A percentile compares a stretch with the other conserved stretches of the same genome.
Evolutionary conservation across 1,140 invertebrate species (phyloP).

Genomic region (Muscidifurax raptorellus): DNA sequence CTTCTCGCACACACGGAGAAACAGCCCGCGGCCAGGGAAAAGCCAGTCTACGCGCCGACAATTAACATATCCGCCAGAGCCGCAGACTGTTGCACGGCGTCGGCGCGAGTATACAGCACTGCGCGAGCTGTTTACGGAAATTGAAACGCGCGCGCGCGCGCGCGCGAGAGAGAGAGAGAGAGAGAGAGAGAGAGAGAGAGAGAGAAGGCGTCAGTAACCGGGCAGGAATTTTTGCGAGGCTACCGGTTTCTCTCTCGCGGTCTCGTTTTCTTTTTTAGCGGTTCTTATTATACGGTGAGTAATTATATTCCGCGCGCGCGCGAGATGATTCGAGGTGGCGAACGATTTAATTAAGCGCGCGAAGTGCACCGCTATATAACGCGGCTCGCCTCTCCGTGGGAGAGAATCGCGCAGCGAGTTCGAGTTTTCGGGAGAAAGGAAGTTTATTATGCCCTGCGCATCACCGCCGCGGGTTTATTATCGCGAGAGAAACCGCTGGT

Average conservation of each 20-base stretch:
- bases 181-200: too few relatives aligned
- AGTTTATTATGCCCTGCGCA: not conserved
- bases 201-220: not conserved
- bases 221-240: not conserved
- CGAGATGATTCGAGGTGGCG: slow-evolving; percentile 45
- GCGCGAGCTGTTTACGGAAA: slow-evolving; percentile 57
- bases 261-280: not conserved
- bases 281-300: not conserved
- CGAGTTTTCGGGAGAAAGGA: not conserved
- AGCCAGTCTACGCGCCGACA: not conserved
- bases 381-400: not conserved
- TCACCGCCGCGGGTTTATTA: too few relatives aligned
- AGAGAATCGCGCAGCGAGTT: not conserved
- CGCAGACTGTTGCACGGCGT: not conserved
- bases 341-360: slow-evolving; percentile 56
- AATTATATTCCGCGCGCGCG: not conserved
- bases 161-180: too few relatives aligned
- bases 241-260: slow-evolving; percentile 17
- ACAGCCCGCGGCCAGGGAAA: not conserved
- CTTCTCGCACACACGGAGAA: not conserved
- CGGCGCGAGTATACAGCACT: slow-evolving; percentile 14
- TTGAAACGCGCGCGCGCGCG: slow-evolving; percentile 33
- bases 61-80: slow-evolving; percentile 20
- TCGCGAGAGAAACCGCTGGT: not conserved
- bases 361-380: not conserved